Conservation (phyloP, 2,888 invertebrate species). For the Acanthoscelides obtectus region DNA sequence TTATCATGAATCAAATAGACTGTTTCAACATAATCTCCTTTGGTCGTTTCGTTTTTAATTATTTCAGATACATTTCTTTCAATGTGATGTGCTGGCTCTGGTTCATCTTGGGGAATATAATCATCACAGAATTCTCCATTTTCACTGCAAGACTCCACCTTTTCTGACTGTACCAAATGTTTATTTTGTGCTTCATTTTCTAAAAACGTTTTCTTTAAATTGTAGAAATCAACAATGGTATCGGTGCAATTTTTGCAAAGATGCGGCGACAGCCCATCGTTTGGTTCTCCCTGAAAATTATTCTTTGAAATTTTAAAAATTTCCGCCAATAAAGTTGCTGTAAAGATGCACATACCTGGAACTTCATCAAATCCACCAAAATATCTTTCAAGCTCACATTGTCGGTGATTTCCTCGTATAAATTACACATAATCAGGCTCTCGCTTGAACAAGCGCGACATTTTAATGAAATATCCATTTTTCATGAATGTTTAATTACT, state of each 20-base stretch:
- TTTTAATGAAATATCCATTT: neutral
- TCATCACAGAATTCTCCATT: neutral
- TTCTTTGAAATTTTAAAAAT: neutral
- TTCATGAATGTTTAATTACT: neutral
- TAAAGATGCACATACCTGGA: neutral
- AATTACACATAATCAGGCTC: neutral
- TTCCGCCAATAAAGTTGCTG: neutral
- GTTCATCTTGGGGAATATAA: constrained; percentile 1
- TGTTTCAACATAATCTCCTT: constrained; percentile 1
- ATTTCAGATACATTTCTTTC: neutral
- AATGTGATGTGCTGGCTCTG: neutral
- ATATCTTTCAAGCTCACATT: neutral
- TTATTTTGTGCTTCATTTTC: neutral
- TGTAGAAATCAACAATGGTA: constrained; percentile 21
- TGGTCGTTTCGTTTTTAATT: constrained; percentile 6
- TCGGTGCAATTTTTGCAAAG: constrained; percentile 23
- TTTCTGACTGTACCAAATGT: constrained; percentile 12
- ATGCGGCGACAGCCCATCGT: constrained; percentile 16
- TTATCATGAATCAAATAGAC: constrained; percentile 1
- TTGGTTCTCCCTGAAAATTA: constrained; percentile 9
- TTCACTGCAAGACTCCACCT: neutral
- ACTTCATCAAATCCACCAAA: neutral
- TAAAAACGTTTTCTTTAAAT: constrained; percentile 15
- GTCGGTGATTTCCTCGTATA: neutral
- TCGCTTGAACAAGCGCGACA: neutral